Conservation (phyloP, 2,888 invertebrate species). For the Ecliptopera silaceata region DNA sequence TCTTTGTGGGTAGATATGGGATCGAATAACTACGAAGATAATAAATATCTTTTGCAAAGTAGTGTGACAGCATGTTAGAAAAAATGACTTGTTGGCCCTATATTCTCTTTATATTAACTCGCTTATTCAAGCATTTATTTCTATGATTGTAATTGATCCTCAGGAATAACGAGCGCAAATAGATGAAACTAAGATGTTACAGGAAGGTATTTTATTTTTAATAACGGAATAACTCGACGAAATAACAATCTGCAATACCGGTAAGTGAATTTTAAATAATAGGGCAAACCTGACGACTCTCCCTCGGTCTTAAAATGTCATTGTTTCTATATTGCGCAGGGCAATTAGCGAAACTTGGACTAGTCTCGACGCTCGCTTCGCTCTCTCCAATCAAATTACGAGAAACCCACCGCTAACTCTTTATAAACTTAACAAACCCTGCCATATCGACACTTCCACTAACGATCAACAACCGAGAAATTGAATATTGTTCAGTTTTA, state of each 20-base stretch:
- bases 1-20: too few relatives aligned
- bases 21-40: too few relatives aligned
- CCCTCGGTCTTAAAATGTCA: slow-evolving; percentile 69
- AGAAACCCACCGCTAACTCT: slow-evolving; percentile 56
- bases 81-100: too few relatives aligned
- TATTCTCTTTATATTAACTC: neutral
- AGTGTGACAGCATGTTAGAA: too few relatives aligned
- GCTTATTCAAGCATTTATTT: neutral
- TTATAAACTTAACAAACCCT: slow-evolving; percentile 62
- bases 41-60: too few relatives aligned
- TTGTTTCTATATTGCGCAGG: slow-evolving; percentile 80
- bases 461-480: slow-evolving; percentile 50
- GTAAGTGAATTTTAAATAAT: slow-evolving; percentile 82
- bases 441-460: slow-evolving; percentile 69
- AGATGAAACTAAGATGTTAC: slow-evolving; percentile 60
- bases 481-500: slow-evolving; percentile 32
- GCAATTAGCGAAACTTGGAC: slow-evolving; percentile 78
- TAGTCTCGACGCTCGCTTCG: slow-evolving; percentile 52
- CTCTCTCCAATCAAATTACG: slow-evolving; percentile 74
- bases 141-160: neutral
- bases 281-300: slow-evolving; percentile 68
- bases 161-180: slow-evolving; percentile 18
- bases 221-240: slow-evolving; percentile 64
- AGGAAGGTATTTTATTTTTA: slow-evolving; percentile 57
- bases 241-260: slow-evolving; percentile 74